A percentile compares a stretch with the other conserved stretches of the same genome.
Conservation (phyloP, 2,113 vertebrate species). For the Pipa parva region DNA sequence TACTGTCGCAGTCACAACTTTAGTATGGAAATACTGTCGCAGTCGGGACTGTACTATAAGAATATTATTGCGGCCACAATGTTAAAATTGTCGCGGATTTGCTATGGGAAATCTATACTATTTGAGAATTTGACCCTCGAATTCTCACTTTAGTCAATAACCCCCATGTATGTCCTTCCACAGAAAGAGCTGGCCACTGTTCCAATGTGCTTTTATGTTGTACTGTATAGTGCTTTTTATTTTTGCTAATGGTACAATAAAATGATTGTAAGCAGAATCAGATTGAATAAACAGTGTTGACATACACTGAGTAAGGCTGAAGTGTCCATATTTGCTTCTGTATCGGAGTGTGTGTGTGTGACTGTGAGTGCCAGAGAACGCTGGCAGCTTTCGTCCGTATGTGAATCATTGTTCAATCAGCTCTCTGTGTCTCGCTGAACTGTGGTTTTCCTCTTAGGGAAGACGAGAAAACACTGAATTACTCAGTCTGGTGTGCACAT, state of each 20-base stretch:
- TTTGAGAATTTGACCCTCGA: no score
- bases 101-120: no score
- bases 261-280: not conserved
- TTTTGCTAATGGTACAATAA: not conserved
- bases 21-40: no score
- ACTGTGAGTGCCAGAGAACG: constrained; percentile 44
- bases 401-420: constrained; percentile 60
- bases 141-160: no score
- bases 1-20: no score
- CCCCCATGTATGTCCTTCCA: no score
- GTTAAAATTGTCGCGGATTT: no score
- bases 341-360: constrained; percentile 30
- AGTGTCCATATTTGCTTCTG: constrained; percentile 7
- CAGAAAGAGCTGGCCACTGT: no score
- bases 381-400: constrained; percentile 64
- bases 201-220: no score
- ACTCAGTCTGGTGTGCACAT: constrained; percentile 56
- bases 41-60: no score
- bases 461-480: constrained; percentile 55
- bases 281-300: not conserved
- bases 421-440: constrained; percentile 49
- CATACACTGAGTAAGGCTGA: not conserved
- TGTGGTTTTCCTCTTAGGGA: constrained; percentile 67
- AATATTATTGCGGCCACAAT: no score
- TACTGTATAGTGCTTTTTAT: no score